Evolutionary conservation across 2,113 vertebrate species (phyloP).

Genomic region (Gnathonemus longibarbis): DNA sequence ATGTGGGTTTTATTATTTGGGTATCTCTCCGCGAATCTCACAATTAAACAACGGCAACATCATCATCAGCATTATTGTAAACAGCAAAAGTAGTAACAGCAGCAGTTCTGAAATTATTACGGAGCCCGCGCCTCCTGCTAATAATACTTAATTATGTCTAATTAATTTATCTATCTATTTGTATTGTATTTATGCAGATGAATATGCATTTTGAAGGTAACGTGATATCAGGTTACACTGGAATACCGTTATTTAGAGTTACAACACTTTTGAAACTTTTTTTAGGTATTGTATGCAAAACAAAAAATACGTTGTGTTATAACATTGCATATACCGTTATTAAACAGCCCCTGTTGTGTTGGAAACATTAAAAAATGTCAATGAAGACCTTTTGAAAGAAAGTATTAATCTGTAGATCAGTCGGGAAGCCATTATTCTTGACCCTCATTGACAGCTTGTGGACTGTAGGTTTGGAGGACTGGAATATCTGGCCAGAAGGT

Average conservation of each 20-base stretch:
- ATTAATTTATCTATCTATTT: constrained; percentile 2
- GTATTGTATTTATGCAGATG: constrained; percentile 16
- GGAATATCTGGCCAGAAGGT: constrained; percentile 74
- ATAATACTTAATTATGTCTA: neutral
- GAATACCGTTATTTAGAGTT: neutral
- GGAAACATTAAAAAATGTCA: neutral
- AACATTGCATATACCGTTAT: neutral
- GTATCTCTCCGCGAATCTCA: neutral
- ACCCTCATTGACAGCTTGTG: constrained; percentile 26
- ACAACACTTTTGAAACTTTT: neutral
- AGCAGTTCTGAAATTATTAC: neutral
- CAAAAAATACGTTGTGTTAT: neutral
- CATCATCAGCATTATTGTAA: neutral
- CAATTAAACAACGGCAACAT: neutral
- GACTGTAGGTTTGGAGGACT: constrained; percentile 46
- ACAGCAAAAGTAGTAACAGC: neutral
- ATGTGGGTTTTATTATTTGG: neutral
- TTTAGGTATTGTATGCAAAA: neutral
- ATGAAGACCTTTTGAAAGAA: neutral
- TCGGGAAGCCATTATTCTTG: neutral
- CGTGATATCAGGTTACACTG: neutral
- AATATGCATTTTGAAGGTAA: neutral
- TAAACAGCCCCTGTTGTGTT: neutral
- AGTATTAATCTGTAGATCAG: neutral
- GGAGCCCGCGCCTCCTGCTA: neutral